These are phyloP conservation scores for Clavelina lepadiformis DNA, from an alignment of 23 tunicate species.

Conservation along the genomic window DNA sequence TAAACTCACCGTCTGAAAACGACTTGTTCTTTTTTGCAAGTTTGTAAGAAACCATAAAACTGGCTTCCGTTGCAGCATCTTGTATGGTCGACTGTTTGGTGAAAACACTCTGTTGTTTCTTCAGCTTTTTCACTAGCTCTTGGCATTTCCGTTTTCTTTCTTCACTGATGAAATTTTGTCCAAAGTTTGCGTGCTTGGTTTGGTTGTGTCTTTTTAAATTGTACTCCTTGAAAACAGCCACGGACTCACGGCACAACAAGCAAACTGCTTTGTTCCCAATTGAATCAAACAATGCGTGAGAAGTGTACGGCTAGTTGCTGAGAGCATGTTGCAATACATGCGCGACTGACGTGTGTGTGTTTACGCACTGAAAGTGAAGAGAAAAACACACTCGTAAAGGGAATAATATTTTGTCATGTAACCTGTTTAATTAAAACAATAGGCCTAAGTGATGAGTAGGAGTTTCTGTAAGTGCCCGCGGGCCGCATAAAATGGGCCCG, in stretches of 20 bases:
- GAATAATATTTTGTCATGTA: too few relatives aligned
- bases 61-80: conserved; percentile 24
- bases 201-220: conserved; percentile 32
- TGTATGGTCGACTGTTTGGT: conserved; percentile 3
- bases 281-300: too few relatives aligned
- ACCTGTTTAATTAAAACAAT: too few relatives aligned
- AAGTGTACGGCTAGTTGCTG: too few relatives aligned
- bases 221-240: conserved; percentile 40
- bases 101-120: conserved; percentile 26
- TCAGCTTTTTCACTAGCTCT: conserved; percentile 11
- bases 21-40: conserved; percentile 28
- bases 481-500: too few relatives aligned
- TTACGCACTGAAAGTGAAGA: too few relatives aligned
- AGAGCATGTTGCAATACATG: too few relatives aligned
- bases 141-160: conserved; percentile 6
- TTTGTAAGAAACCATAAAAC: conserved; percentile 24
- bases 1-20: conserved; percentile 39
- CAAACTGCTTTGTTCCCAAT: conserved; percentile 25
- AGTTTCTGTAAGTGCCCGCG: too few relatives aligned
- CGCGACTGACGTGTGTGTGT: too few relatives aligned
- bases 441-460: too few relatives aligned
- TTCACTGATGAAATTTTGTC: conserved; percentile 12
- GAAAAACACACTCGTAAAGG: too few relatives aligned
- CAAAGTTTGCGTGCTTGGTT: conserved; percentile 35
- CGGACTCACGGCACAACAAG: conserved; percentile 23